phyloP scores from a whole-genome alignment of 2,797 vertebrate species.

The Fratercula arctica region DNA sequence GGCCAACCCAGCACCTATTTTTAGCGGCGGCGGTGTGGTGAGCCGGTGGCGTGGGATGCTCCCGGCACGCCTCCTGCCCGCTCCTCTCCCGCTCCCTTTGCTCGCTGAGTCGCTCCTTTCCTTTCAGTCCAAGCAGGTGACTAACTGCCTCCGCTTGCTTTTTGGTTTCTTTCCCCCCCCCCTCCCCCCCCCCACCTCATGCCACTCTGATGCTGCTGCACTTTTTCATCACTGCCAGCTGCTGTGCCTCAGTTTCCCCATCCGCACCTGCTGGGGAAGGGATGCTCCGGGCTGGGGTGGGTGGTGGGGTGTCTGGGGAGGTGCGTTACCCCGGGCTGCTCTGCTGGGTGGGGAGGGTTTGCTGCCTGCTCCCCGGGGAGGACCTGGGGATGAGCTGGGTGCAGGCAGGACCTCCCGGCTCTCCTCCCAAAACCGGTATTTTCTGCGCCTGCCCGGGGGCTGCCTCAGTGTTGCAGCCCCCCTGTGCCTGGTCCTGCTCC shows the following conservation, averaged over 20 bases:
- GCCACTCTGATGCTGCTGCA: neutral
- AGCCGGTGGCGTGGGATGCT: conserved; percentile 41
- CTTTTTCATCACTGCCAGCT: neutral
- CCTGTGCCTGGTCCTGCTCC: accelerated
- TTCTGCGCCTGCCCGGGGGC: neutral
- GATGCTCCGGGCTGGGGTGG: neutral
- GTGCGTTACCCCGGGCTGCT: neutral
- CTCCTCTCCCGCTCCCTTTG: neutral
- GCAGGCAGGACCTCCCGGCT: neutral
- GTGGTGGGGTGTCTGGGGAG: neutral
- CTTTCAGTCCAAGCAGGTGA: neutral
- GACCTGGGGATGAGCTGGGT: neutral
- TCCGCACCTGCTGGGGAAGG: neutral
- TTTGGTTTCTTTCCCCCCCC: too few relatives aligned
- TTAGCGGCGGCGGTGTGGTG: neutral
- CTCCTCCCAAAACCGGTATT: neutral
- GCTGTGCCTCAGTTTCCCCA: conserved; percentile 39
- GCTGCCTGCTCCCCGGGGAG: neutral
- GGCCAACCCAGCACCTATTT: conserved; percentile 15
- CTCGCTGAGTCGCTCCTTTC: neutral
- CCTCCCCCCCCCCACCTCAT: accelerated
- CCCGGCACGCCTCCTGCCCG: conserved; percentile 12
- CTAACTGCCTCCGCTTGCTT: neutral
- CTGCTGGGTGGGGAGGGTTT: neutral
- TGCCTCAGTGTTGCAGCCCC: neutral